Conservation (phyloP, 1,140 invertebrate genomes). For the Drosophila paulistorum region DNA sequence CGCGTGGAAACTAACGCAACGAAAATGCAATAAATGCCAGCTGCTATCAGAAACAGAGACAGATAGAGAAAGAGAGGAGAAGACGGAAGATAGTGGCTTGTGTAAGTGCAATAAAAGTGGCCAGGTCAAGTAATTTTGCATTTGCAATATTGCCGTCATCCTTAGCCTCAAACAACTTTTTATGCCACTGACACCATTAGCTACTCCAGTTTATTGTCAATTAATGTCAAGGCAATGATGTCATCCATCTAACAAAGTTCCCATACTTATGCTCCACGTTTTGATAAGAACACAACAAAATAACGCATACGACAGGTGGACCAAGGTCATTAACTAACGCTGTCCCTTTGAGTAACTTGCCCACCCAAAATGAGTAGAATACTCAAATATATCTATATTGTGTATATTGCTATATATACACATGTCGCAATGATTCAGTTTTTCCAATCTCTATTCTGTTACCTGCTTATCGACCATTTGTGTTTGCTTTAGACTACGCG, state of each 20-base stretch:
- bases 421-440: slow-evolving; percentile 69
- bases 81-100: neutral
- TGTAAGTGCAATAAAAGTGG: neutral
- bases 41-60: slow-evolving; percentile 22
- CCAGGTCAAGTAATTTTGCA: slow-evolving; percentile 66
- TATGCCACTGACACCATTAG: slow-evolving; percentile 30
- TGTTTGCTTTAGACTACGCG: slow-evolving; percentile 28
- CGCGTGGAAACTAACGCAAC: slow-evolving; percentile 43
- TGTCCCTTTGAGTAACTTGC: slow-evolving; percentile 43
- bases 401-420: slow-evolving; percentile 3
- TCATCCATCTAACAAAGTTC: slow-evolving; percentile 42
- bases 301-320: slow-evolving; percentile 75
- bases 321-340: slow-evolving; percentile 74
- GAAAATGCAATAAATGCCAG: slow-evolving; percentile 77
- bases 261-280: neutral
- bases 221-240: slow-evolving; percentile 60
- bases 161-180: too few species aligned
- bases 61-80: neutral
- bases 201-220: slow-evolving; percentile 33
- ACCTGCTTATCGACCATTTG: slow-evolving; percentile 26
- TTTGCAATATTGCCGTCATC: slow-evolving; percentile 11
- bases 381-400: neutral
- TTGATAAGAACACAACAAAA: slow-evolving; percentile 52
- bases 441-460: slow-evolving; percentile 32
- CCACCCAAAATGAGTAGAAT: neutral